A percentile compares a stretch with the other conserved stretches of the same genome.
phyloP scores from a whole-genome alignment of 2,113 vertebrate genomes.

The Macheiramphus alcinus region DNA sequence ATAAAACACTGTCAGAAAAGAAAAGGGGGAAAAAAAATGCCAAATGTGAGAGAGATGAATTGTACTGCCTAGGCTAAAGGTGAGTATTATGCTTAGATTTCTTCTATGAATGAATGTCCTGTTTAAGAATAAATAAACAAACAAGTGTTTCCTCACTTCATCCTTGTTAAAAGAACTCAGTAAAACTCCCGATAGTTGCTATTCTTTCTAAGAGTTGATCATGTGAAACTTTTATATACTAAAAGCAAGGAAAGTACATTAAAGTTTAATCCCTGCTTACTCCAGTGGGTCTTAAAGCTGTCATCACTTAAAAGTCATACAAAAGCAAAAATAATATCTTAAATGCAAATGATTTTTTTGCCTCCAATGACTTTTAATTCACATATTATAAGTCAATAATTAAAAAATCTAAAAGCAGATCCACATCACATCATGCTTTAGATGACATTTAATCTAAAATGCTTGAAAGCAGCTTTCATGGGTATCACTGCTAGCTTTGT shows the following conservation, averaged over 20 bases:
- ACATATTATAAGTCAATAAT: not conserved
- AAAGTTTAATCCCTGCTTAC: not conserved
- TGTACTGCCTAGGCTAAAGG: not conserved
- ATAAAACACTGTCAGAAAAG: not conserved
- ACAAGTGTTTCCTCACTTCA: not conserved
- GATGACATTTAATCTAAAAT: not conserved
- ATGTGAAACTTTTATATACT: conserved; percentile 6
- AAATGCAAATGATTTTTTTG: not conserved
- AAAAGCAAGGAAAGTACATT: not conserved
- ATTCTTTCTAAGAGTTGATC: not conserved
- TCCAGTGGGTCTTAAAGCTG: not conserved
- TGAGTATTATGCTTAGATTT: not conserved
- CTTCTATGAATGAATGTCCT: not conserved
- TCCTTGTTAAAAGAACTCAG: not conserved
- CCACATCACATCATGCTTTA: not conserved
- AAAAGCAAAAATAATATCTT: not conserved
- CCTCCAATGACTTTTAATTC: not conserved
- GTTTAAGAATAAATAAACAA: not conserved
- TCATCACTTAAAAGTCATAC: not conserved
- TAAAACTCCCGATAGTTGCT: not conserved
- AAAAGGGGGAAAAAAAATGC: not conserved
- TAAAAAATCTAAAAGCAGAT: not conserved
- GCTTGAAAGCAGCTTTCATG: not conserved
- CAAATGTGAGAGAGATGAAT: not conserved
- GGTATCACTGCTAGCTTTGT: not conserved